Evolutionary conservation across 2,888 invertebrate genomes (phyloP), one percentile per base, ranked within the genome.

Genomic region (Campoplex capitator): DNA sequence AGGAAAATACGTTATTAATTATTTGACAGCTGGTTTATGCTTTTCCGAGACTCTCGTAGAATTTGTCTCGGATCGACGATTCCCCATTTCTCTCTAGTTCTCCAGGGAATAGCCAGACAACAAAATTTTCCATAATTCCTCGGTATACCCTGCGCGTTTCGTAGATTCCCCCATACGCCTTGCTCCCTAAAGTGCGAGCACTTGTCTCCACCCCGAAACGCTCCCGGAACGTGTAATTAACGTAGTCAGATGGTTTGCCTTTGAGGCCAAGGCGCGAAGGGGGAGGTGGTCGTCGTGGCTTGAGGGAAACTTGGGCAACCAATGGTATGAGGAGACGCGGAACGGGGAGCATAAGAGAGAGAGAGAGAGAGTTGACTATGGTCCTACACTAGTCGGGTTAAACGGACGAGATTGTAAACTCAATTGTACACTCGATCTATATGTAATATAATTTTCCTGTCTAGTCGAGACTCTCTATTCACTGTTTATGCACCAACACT

Each of bases 141-240:
- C 62, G 71, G 83, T 62, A 35, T 76, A 83, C 76, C 71, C 51
- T 13, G 35, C 42, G 67, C 58, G 48, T 71, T 56, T 67, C 54
- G 38, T 75, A 45, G 51, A 71, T 75, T 76, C 65, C 77, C 42
- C 18, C 23, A 38, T 58, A 9, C 51, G 4, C 4, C 58, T 38
- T 28, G 9, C 6, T 71, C 56, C 76, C 62, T 68, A 78, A 58
- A 81, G 71, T 78, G 75, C 70, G 62, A 70, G 65, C 87, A 76
- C 85, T 87, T 75, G 74, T 78, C 78, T 78, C 79, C 75, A 42
- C 70, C 67, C 77, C 65, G 77, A 79, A 84, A 87, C 78, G 77
- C 75, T 87, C 81, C 38, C 68, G 84, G 78, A 84, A 84, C 84
- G 87, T 78, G 87, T 84, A 87, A 87, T 87, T 87, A 87, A 87